phyloP scores from a whole-genome alignment of 2,888 invertebrate species.

The Nymphalis c-album region DNA sequence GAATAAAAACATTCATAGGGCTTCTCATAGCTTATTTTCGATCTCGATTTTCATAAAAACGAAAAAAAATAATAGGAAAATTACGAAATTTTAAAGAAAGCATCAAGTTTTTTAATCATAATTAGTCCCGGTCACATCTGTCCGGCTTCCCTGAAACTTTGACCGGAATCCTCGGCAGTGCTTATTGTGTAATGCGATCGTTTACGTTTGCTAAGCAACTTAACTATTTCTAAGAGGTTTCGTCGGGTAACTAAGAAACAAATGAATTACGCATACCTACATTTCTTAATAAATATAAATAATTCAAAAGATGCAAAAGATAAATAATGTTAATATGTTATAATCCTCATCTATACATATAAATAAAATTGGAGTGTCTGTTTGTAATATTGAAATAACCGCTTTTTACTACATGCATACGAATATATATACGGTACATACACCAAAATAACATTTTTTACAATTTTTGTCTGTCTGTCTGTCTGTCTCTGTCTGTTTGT shows the following conservation, averaged over 20 bases:
- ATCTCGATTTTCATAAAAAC: slow-evolving; percentile 9
- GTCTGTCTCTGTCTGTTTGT: too few species aligned
- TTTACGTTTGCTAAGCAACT: slow-evolving; percentile 53
- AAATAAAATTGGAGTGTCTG: too few species aligned
- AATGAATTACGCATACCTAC: neutral
- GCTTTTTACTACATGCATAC: too few species aligned
- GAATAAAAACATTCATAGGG: slow-evolving; percentile 2
- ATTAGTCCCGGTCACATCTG: slow-evolving; percentile 67
- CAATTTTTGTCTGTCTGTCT: too few species aligned
- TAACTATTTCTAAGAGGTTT: slow-evolving; percentile 58
- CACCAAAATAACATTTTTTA: too few species aligned
- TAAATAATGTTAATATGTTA: too few species aligned
- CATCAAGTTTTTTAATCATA: slow-evolving; percentile 56
- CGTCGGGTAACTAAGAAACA: slow-evolving; percentile 6
- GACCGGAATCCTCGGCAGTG: slow-evolving; percentile 71
- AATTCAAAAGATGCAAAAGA: too few species aligned
- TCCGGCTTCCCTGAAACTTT: slow-evolving; percentile 72
- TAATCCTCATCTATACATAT: too few species aligned
- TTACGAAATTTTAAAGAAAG: slow-evolving; percentile 37
- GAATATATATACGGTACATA: too few species aligned
- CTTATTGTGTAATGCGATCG: slow-evolving; percentile 68
- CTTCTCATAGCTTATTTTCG: slow-evolving; percentile 5
- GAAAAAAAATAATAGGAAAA: slow-evolving; percentile 7
- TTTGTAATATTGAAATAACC: too few species aligned
- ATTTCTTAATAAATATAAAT: too few species aligned